Evolutionary conservation across 2,888 invertebrate species (phyloP).

Genomic region (Eupithecia centaureata): DNA sequence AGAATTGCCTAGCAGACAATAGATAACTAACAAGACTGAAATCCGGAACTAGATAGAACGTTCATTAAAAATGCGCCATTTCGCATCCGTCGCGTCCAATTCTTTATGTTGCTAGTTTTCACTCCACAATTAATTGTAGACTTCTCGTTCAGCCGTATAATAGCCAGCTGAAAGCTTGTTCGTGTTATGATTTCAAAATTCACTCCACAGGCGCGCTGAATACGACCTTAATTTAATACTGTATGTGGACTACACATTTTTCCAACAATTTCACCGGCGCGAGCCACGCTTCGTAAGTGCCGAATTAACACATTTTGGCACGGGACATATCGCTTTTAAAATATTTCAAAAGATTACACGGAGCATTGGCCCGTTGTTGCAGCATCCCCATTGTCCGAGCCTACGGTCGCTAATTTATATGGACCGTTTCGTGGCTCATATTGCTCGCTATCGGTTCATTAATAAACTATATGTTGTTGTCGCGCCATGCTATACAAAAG

Average conservation of each 20-base stretch:
- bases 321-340: conserved; percentile 63
- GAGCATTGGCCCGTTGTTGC: conserved; percentile 55
- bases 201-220: conserved; percentile 47
- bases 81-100: conserved; percentile 38
- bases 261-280: conserved; percentile 59
- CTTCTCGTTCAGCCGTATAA: conserved; percentile 44
- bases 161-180: conserved; percentile 45
- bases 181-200: conserved; percentile 52
- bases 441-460: conserved; percentile 71
- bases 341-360: conserved; percentile 68
- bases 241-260: conserved; percentile 60
- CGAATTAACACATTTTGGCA: conserved; percentile 74
- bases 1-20: neutral
- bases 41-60: conserved; percentile 13
- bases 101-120: conserved; percentile 34
- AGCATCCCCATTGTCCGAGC: conserved; percentile 66
- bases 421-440: conserved; percentile 62
- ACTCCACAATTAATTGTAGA: conserved; percentile 38
- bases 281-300: conserved; percentile 59
- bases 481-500: conserved; percentile 62
- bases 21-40: conserved; percentile 18
- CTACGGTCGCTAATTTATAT: conserved; percentile 68
- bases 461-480: conserved; percentile 71
- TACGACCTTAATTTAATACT: conserved; percentile 66
- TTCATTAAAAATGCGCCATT: conserved; percentile 32